Evolutionary conservation across 2,888 invertebrate genomes (phyloP).

Genomic region (Nebria salina): DNA sequence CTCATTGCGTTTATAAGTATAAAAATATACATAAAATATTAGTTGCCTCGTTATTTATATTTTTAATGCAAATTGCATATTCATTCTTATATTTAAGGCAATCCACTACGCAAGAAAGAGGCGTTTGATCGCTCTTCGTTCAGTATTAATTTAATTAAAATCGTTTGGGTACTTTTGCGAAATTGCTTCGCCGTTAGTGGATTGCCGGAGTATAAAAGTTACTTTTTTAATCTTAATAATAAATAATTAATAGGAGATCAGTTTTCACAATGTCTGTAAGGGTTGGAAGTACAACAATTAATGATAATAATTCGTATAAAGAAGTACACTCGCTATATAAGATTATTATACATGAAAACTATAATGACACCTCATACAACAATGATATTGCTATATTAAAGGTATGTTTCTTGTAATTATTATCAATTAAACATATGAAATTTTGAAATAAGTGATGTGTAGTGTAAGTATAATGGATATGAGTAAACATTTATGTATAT

Average conservation of each 20-base stretch:
- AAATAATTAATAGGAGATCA: not conserved
- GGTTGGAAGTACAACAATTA: not conserved
- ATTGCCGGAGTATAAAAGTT: too few relatives aligned
- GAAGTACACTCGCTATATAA: not conserved
- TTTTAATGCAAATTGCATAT: too few relatives aligned
- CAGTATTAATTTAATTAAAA: too few relatives aligned
- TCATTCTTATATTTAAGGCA: too few relatives aligned
- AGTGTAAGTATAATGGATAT: too few relatives aligned
- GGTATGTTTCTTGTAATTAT: slow-evolving; percentile 17
- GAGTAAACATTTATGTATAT: too few relatives aligned
- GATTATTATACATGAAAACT: slow-evolving; percentile 24
- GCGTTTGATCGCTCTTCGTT: too few relatives aligned
- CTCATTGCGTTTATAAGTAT: slow-evolving; percentile 34
- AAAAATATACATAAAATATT: not conserved
- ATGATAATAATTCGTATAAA: not conserved
- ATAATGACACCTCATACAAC: slow-evolving; percentile 28
- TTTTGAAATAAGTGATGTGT: too few relatives aligned
- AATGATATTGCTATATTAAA: slow-evolving; percentile 35
- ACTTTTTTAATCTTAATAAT: too few relatives aligned
- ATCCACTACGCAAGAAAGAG: too few relatives aligned
- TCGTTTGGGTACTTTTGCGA: too few relatives aligned
- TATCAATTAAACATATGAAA: not conserved
- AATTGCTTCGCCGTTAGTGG: too few relatives aligned
- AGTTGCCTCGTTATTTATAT: not conserved
- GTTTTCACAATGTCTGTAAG: not conserved